Evolutionary conservation across 2,113 vertebrate species (phyloP).

Genomic region (Coturnix japonica): DNA sequence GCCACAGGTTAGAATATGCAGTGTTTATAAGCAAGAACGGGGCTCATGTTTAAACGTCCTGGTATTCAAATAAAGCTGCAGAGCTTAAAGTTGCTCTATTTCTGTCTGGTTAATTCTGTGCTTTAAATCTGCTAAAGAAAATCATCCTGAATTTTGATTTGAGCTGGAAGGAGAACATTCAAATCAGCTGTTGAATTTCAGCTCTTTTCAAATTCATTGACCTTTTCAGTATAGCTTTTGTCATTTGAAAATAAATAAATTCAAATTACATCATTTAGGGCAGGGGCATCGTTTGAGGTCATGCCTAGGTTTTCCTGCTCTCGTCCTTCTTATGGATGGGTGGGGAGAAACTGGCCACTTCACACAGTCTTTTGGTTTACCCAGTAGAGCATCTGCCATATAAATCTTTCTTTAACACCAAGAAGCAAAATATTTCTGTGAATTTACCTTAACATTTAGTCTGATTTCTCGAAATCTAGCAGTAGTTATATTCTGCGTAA

Average conservation of each 20-base stretch:
- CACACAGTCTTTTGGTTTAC: not conserved
- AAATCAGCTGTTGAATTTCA: not conserved
- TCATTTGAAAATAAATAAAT: not conserved
- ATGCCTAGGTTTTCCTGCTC: not conserved
- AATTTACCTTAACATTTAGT: conserved; percentile 32
- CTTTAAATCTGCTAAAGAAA: not conserved
- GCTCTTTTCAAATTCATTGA: not conserved
- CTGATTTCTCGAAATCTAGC: conserved; percentile 32
- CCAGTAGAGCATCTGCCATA: not conserved
- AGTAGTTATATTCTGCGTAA: conserved; percentile 17
- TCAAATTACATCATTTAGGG: not conserved
- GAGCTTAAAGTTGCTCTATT: not conserved
- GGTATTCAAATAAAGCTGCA: not conserved
- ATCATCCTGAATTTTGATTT: not conserved
- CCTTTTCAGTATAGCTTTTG: not conserved
- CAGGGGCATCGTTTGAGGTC: not conserved
- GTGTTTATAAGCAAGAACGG: conserved; percentile 16
- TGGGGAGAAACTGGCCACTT: not conserved
- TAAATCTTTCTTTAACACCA: not conserved
- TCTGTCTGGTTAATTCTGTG: not conserved
- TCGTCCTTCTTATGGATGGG: not conserved
- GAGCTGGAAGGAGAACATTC: not conserved
- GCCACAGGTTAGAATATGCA: conserved; percentile 8
- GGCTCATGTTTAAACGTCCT: not conserved
- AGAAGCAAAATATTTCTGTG: conserved; percentile 43